Base-by-base conservation (phyloP, 2,888 invertebrate genomes). In the Biston stratarius region DNA sequence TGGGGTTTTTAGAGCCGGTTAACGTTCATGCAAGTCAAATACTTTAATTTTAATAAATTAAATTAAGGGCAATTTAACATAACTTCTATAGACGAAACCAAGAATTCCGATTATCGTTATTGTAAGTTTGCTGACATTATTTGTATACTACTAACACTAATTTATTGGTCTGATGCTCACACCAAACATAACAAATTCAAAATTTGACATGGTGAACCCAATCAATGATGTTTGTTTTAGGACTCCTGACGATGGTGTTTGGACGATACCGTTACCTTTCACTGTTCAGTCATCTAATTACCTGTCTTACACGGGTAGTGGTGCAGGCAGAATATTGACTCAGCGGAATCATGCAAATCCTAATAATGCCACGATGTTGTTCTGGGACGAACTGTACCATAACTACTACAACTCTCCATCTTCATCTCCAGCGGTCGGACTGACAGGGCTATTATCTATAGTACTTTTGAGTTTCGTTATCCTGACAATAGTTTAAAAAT, bases 381-480 rank as follows among this genome's bases (percentile, higher is more conserved):
- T 55, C 55, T 55, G 55, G 55, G 42, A 44, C 33, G 42, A 11
- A 3, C 55, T 55, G 12, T 55, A 55, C 9, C 6, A 15, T 1
- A 38, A 5, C 11, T 53, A 40, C 15, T 53, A 53, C 53, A 40
- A 15, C 10, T 3, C 53, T 40, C 53, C 53, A 0, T 53, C 53
- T 6, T 53, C 53, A 0, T 53, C 53, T 6, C 40, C 53, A 5
- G 40, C 53, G 6, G 40, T 11, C 5, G 38, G 40, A 15, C 15
- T 40, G 14, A 40, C 14, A 6, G 15, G 15, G 14, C 15, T 53
- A 38, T 10, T 53, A 0, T 53, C 53, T 15, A 40, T 10, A 15
- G 11, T 53, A 0, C 15, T 53, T 9, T 11, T 53, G 10, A 53
- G 53, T 40, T 15, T 40, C 11, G 15, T 40, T 6, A 14, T 38